phyloP scores from a whole-genome alignment of 1,140 invertebrate species.

The Temnothorax longispinosus region DNA sequence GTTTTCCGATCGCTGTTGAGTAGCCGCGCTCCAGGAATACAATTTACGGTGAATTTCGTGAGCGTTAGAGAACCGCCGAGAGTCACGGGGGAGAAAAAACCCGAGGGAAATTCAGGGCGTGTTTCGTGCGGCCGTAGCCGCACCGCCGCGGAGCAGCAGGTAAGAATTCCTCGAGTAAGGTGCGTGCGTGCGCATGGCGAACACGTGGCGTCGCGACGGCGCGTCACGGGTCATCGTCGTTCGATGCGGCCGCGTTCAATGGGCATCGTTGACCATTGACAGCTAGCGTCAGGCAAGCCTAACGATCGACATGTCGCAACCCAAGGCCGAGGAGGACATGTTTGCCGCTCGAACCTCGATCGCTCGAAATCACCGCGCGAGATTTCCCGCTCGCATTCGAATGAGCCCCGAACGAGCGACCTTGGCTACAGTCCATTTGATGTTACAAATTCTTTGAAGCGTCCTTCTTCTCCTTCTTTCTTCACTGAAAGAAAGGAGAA shows the following conservation, averaged over 20 bases:
- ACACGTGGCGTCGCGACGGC: slow-evolving; percentile 44
- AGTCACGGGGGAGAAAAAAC: background rate
- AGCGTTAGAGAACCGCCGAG: background rate
- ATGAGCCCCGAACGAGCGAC: background rate
- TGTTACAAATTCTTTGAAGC: too few relatives aligned
- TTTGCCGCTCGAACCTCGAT: slow-evolving; percentile 66
- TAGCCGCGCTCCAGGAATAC: background rate
- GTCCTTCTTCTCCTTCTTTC: too few relatives aligned
- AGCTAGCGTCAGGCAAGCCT: background rate
- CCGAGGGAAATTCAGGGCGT: background rate
- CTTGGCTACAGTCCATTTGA: too few relatives aligned
- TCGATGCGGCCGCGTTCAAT: background rate
- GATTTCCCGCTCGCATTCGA: slow-evolving; percentile 29
- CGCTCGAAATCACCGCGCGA: slow-evolving; percentile 53
- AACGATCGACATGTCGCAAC: slow-evolving; percentile 57
- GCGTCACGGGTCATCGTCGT: background rate
- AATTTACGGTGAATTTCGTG: background rate
- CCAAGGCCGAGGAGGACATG: slow-evolving; percentile 72
- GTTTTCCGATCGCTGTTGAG: background rate
- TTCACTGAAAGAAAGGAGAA: too few relatives aligned
- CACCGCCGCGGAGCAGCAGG: slow-evolving; percentile 61
- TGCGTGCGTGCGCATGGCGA: slow-evolving; percentile 31
- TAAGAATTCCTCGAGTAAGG: slow-evolving; percentile 50
- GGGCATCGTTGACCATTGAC: background rate
- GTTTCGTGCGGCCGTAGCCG: background rate